phyloP scores from a whole-genome alignment of 2,113 vertebrate species.

The Euleptes europaea region DNA sequence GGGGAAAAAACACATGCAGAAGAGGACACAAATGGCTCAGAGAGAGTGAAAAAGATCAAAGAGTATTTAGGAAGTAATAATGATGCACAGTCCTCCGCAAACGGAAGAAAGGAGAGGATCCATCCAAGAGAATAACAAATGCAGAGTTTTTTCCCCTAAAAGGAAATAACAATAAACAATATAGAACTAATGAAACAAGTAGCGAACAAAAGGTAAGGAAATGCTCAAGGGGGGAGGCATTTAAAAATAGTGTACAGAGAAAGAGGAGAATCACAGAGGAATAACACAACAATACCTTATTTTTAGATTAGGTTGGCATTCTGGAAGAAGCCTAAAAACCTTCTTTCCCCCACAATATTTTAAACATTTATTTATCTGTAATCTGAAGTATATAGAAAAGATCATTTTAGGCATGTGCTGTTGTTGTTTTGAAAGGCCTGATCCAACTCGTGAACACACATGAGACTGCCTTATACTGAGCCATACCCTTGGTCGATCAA shows the following conservation, averaged over 20 bases:
- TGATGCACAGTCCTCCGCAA: not conserved
- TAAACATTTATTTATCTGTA: not conserved
- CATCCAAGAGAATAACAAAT: not conserved
- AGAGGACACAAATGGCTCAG: conserved; percentile 1
- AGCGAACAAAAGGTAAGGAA: not conserved
- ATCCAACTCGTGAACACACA: not conserved
- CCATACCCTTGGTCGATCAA: too few species aligned
- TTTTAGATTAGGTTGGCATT: conserved; percentile 8
- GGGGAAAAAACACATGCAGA: not conserved
- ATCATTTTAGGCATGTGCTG: not conserved
- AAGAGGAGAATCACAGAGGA: not conserved
- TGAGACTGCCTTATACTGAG: too few species aligned
- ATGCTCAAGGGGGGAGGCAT: not conserved
- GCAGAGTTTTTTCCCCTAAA: not conserved
- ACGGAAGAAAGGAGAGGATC: not conserved
- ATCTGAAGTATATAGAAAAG: not conserved
- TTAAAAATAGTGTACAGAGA: not conserved
- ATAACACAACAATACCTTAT: not conserved
- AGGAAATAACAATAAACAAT: not conserved
- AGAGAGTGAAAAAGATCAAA: conserved; percentile 8
- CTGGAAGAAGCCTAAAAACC: not conserved
- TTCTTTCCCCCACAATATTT: not conserved
- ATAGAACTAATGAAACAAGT: not conserved
- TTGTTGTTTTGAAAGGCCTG: not conserved
- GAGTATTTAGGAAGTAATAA: not conserved